Evolutionary conservation across 2,888 invertebrate species (phyloP), one percentile per base, ranked within the genome.

Genomic region (Strigamia transsilvanica): DNA sequence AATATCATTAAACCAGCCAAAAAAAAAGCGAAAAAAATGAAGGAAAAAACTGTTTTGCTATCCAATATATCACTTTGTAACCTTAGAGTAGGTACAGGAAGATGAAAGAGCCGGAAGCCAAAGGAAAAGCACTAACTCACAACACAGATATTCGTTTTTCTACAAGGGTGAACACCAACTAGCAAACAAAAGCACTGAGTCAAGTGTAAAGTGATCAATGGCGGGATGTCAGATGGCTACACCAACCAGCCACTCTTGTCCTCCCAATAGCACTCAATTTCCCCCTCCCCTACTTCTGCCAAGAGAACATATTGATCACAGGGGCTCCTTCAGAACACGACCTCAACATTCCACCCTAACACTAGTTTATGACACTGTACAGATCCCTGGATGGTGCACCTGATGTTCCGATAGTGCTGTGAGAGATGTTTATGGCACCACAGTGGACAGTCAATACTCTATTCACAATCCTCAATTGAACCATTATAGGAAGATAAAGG

Each of bases 81-180:
- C 56, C n/a, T 56, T 56, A 56, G 21, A 56, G 56, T 56, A 18
- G 56, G 56, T 56, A 18, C 56, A 56, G 56, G 56, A 56, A 56
- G 56, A 56, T 56, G 56, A 56, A 56, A 56, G 56, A 56, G 56
- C 56, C 56, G 56, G 56, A 56, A n/a, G 56, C 56, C 56, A n/a
- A 18, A 56, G 18, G 56, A 56, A 56, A 56, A 56, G 56, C 56
- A 56, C 56, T 56, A 56, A 56, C 56, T 56, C 56, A 56, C 56
- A 56, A 56, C 56, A 56, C 56, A 56, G 56, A 56, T 56, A 56
- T 56, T 56, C 56, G 56, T 56, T 56, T 56, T 56, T 56, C 56
- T 56, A 56, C 56, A 56, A 56, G 56, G 56, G 18, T 56, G 56
- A 56, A 56, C 56, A 56, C 56, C 56, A 56, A 56, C 56, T 56